Evolutionary conservation across 2,113 vertebrate genomes (phyloP).

Genomic region (Acanthochromis polyacanthus): DNA sequence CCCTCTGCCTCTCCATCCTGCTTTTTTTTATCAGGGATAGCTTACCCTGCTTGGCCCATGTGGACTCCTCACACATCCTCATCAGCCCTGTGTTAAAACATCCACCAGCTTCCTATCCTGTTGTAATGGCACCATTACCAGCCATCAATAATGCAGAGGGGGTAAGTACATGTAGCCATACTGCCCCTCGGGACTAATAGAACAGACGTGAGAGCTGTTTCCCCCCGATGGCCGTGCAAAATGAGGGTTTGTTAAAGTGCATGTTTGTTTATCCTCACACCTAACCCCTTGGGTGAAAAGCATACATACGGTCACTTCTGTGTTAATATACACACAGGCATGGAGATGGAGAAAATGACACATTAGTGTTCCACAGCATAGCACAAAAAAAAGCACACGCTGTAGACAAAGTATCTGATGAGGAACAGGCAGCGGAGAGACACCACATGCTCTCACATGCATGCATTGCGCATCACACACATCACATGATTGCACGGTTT

Average conservation of each 20-base stretch:
- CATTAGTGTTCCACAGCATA: not conserved
- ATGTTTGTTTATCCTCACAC: conserved; percentile 79
- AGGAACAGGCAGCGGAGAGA: conserved; percentile 37
- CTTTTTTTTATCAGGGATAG: conserved; percentile 1
- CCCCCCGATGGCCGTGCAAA: conserved; percentile 61
- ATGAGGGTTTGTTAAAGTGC: conserved; percentile 76
- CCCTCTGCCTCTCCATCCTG: not conserved
- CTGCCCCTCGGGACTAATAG: conserved; percentile 81
- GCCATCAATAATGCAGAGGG: conserved; percentile 90
- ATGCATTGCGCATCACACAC: conserved; percentile 54
- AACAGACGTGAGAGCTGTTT: conserved; percentile 85
- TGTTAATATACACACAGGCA: not conserved
- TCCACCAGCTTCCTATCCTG: conserved; percentile 73
- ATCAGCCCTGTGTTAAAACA: conserved; percentile 82
- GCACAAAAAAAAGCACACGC: not conserved
- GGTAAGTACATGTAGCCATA: conserved; percentile 86
- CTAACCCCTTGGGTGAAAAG: conserved; percentile 70
- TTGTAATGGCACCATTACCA: conserved; percentile 90
- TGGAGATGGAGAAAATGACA: not conserved
- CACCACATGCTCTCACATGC: conserved; percentile 62
- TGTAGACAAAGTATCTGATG: conserved; percentile 8
- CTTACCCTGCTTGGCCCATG: not conserved
- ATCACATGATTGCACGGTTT: conserved; percentile 75
- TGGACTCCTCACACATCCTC: conserved; percentile 22
- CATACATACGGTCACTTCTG: conserved; percentile 25